Conservation (phyloP, 2,113 vertebrate species). For the Chroicocephalus ridibundus region DNA sequence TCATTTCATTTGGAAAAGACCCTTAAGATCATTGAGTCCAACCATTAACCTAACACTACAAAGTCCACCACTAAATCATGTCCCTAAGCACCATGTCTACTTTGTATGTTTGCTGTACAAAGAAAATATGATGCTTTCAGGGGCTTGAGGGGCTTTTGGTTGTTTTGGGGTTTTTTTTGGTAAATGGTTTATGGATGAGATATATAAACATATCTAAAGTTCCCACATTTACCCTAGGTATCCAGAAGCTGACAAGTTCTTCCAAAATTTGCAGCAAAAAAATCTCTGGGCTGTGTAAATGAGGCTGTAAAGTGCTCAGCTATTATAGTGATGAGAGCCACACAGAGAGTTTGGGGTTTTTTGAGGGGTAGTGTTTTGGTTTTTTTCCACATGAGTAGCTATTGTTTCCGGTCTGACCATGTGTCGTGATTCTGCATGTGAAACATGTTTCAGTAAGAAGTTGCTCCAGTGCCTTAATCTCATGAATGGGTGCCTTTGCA, state of each 20-base stretch:
- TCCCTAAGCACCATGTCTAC: neutral
- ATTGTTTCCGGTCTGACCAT: neutral
- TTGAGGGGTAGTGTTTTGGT: accelerated
- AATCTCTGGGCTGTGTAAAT: neutral
- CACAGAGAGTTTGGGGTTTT: too few relatives aligned
- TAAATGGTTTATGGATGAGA: neutral
- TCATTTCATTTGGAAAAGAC: neutral
- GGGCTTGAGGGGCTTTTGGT: too few relatives aligned
- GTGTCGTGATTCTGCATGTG: neutral
- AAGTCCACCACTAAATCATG: neutral
- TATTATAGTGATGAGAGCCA: neutral
- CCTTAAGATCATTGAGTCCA: neutral
- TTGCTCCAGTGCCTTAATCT: neutral
- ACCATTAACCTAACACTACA: neutral
- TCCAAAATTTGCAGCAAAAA: neutral
- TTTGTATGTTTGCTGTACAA: neutral
- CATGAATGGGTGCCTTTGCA: neutral
- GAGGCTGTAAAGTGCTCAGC: neutral
- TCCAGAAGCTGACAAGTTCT: neutral
- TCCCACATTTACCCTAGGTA: neutral
- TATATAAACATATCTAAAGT: neutral
- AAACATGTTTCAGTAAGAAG: neutral
- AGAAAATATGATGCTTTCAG: neutral
- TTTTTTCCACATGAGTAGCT: neutral
- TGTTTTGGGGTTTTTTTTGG: neutral